Evolutionary conservation across 2,888 invertebrate genomes (phyloP).

Genomic region (Dynastes grantii): DNA sequence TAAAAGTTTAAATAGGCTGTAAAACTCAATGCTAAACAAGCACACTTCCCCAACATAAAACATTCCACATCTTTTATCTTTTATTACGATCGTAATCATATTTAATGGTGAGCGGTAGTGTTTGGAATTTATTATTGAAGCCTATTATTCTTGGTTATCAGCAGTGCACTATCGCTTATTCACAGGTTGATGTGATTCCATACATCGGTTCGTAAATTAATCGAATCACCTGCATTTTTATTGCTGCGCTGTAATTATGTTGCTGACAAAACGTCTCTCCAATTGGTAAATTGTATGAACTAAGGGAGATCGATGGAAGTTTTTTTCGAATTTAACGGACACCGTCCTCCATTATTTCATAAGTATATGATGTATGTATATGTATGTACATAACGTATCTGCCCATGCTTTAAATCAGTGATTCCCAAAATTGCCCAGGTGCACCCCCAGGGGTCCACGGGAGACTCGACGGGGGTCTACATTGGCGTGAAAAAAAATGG

Average conservation of each 20-base stretch:
- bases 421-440: too few relatives aligned
- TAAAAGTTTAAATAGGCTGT: slow-evolving; percentile 13
- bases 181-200: slow-evolving; percentile 20
- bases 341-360: not conserved
- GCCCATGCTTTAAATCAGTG: too few relatives aligned
- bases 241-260: not conserved
- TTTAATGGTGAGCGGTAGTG: slow-evolving; percentile 31
- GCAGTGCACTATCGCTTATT: slow-evolving; percentile 28
- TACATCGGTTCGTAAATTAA: slow-evolving; percentile 11
- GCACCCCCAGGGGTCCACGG: too few relatives aligned
- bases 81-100: slow-evolving; percentile 26
- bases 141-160: slow-evolving; percentile 30
- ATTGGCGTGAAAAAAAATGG: too few relatives aligned
- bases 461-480: too few relatives aligned
- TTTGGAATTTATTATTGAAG: slow-evolving; percentile 30
- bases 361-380: too few relatives aligned
- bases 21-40: slow-evolving; percentile 23
- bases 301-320: not conserved
- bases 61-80: slow-evolving; percentile 9
- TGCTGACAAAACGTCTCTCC: slow-evolving; percentile 9
- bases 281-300: not conserved
- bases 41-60: slow-evolving; percentile 31
- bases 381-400: too few relatives aligned
- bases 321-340: not conserved
- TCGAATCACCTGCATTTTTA: slow-evolving; percentile 29